Conservation (phyloP, 2,888 invertebrate genomes). For the Drosophila dives region DNA sequence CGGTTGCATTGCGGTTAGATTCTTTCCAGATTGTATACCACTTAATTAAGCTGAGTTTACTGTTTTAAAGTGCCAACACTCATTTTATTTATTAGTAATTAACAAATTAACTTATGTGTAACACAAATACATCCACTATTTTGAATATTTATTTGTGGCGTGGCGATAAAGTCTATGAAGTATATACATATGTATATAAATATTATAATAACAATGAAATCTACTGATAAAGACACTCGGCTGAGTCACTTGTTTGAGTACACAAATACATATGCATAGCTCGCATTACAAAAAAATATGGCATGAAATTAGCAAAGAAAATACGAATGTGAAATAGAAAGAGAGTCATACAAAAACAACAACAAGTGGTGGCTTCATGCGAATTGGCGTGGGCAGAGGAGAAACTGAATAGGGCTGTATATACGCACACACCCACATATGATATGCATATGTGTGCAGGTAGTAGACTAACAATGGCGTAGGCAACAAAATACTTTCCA, state of each 20-base stretch:
- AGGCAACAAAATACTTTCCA: conserved; percentile 20
- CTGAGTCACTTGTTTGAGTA: conserved; percentile 37
- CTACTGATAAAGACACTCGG: conserved; percentile 43
- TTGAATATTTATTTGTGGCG: not conserved
- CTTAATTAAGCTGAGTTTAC: not conserved
- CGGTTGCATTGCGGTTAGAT: not conserved
- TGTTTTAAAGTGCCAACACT: not conserved
- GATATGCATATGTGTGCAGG: conserved; percentile 6
- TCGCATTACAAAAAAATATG: conserved; percentile 23
- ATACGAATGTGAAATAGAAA: conserved; percentile 41
- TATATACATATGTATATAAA: not conserved
- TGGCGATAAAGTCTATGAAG: conserved; percentile 39
- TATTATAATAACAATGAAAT: conserved; percentile 35
- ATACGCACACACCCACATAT: not conserved
- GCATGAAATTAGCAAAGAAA: conserved; percentile 38
- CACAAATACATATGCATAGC: not conserved
- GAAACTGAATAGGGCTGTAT: conserved; percentile 38
- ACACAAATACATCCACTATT: conserved; percentile 3
- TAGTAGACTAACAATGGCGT: conserved; percentile 37
- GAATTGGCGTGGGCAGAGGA: conserved; percentile 34
- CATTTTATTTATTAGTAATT: conserved; percentile 7
- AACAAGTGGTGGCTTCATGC: conserved; percentile 7
- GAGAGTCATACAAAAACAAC: conserved; percentile 14
- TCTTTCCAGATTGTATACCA: not conserved
- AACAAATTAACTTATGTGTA: not conserved